phyloP scores from a whole-genome alignment of 2,113 vertebrate species.

The Antennarius striatus region DNA sequence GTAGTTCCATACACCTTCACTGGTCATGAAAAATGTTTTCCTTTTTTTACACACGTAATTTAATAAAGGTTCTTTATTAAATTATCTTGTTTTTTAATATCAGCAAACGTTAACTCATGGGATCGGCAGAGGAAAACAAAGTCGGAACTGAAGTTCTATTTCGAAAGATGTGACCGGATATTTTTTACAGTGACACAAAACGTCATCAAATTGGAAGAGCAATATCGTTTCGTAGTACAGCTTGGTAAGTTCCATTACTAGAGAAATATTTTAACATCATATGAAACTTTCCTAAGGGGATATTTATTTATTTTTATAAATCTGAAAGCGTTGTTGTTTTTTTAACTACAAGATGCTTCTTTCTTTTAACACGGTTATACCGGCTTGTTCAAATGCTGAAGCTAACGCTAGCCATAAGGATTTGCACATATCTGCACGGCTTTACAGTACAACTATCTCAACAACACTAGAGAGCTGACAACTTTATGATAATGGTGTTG shows the following conservation, averaged over 20 bases:
- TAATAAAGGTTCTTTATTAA: no score
- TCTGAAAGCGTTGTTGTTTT: neutral
- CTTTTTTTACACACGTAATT: no score
- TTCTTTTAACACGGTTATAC: neutral
- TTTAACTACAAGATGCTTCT: no score
- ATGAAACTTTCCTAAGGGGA: accelerated
- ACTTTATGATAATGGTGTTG: no score
- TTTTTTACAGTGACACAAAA: conserved; percentile 52
- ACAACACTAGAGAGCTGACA: no score
- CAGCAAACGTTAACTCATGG: no score
- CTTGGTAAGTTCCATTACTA: conserved; percentile 45
- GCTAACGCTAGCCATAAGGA: conserved; percentile 39
- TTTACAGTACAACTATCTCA: no score
- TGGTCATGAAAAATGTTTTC: no score
- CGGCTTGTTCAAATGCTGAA: conserved; percentile 10
- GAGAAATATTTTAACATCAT: neutral
- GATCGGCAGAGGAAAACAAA: neutral
- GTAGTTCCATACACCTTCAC: no score
- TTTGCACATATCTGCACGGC: no score
- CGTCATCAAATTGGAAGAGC: conserved; percentile 29
- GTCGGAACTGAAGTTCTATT: conserved; percentile 27
- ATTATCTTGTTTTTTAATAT: no score
- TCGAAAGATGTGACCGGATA: neutral
- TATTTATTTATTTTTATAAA: neutral
- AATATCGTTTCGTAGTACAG: neutral